Conservation (phyloP, 2,888 invertebrate species). For the Tetrapedia diversipes region DNA sequence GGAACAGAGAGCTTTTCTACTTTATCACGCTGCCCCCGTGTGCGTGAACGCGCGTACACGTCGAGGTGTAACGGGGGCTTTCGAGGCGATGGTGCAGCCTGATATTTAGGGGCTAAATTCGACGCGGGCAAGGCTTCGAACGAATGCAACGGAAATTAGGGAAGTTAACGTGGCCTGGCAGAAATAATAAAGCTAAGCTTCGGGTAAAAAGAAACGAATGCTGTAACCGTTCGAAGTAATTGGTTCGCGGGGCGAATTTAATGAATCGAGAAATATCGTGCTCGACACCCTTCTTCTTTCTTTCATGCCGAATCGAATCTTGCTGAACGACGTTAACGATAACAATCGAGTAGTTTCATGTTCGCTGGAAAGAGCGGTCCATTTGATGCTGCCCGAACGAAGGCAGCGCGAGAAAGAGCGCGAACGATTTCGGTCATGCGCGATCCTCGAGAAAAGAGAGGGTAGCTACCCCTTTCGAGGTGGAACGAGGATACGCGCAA, state of each 20-base stretch:
- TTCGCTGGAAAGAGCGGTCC: conserved; percentile 30
- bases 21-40: conserved; percentile 46
- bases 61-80: conserved; percentile 59
- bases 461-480: conserved; percentile 52
- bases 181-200: too few relatives aligned
- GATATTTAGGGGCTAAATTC: conserved; percentile 46
- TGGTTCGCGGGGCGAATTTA: neutral
- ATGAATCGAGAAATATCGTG: neutral
- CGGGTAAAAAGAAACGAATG: too few relatives aligned
- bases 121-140: conserved; percentile 30
- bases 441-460: conserved; percentile 74
- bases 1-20: conserved; percentile 55
- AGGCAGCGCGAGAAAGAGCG: conserved; percentile 58
- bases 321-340: conserved; percentile 26
- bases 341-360: conserved; percentile 65
- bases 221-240: neutral
- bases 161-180: neutral
- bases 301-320: neutral
- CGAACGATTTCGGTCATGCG: conserved; percentile 73
- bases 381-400: conserved; percentile 38
- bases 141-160: conserved; percentile 41
- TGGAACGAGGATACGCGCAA: conserved; percentile 61
- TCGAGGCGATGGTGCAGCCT: conserved; percentile 53
- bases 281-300: neutral
- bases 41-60: conserved; percentile 39